Evolutionary conservation across 2,113 vertebrate genomes (phyloP), one percentile per base, ranked within the genome.

Genomic region (Myiagra hebetior): DNA sequence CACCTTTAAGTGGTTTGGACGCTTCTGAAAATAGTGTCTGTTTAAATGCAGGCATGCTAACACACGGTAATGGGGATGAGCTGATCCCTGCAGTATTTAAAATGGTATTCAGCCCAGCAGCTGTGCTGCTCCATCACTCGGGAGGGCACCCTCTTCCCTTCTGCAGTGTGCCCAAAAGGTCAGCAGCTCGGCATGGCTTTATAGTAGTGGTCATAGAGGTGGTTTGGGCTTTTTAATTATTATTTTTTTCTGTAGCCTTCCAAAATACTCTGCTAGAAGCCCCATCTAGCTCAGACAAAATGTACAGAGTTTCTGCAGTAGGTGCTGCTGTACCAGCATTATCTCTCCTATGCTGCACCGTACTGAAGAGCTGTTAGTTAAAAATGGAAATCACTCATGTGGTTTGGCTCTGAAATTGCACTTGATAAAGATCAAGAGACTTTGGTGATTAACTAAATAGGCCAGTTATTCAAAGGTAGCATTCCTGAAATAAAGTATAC

Each of bases 71-170:
- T 49, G 16, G 18, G 52, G n/a, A 53, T 69, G 9, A 76, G 10
- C 46, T 85, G 72, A 49, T 76, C 35, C 13, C 41, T 89, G 70
- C 23, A 19, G 44, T 24, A 30, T 65, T 84, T 64, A 22, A 68
- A 89, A 49, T 16, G 27, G 24, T 37, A 60, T 76, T 73, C 49
- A 65, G 17, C n/a, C 75, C 8, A 14, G 46, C n/a, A 52, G 35
- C 52, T 79, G 30, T 10, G 3, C 41, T 72, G n/a, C n/a, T 89
- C 39, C 0, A 0, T 63, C 37, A 52, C 31, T 67, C 0, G 0
- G 49, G 41, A 72, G 62, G 19, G 10, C 41, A 47, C 56, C 27
- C n/a, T 86, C 23, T 44, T 78, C 62, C 73, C 26, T 67, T 84
- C 28, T 75, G 56, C 41, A 84, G 26, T 6, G 42, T 19, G 17